Evolutionary conservation across 2,113 vertebrate species (phyloP), one percentile per base, ranked within the genome.

Genomic region (Castor canadensis): DNA sequence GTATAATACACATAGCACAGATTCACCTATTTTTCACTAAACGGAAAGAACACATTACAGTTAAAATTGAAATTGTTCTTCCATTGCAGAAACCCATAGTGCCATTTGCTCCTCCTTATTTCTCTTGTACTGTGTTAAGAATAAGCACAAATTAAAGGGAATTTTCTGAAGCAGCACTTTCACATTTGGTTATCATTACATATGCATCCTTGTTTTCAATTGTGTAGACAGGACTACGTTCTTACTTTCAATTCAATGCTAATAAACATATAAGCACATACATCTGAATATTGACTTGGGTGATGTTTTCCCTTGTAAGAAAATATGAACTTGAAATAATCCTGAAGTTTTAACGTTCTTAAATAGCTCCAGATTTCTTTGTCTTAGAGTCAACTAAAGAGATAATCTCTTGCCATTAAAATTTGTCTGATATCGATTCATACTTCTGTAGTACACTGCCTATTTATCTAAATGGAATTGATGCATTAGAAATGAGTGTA

Each of bases 21-120:
- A 77, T 56, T 62, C 84, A 92, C 87, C 88, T 91, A 43, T 86
- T 87, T 96, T 60, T 43, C 54, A 40, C 58, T 92, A 89, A 96
- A 81, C 35, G 84, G 87, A 92, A 93, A 88, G 56, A 67, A 20
- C 47, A 75, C 52, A 52, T 89, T 93, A 54, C 15, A 52, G 38
- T 60, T 71, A 91, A 64, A 73, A 73, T 38, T 90, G 85, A 94
- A 72, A 81, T 43, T 38, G 16, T 69, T 60, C 38, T 87, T 81
- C 22, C 6, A 0, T 45, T 56, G 54, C 79, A 89, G 72, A 91
- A 72, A 24, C 16, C 43, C 45, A 2, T 4, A 24, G 28, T 32
- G 3, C 38, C 12, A 12, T 71, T 75, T 72, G 72, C 62, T 77
- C 30, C 12, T 77, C 84, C 0, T 43, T 76, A 16, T 8, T 82